Conservation (phyloP, 1,140 invertebrate species). For the Lepidostoma basale region DNA sequence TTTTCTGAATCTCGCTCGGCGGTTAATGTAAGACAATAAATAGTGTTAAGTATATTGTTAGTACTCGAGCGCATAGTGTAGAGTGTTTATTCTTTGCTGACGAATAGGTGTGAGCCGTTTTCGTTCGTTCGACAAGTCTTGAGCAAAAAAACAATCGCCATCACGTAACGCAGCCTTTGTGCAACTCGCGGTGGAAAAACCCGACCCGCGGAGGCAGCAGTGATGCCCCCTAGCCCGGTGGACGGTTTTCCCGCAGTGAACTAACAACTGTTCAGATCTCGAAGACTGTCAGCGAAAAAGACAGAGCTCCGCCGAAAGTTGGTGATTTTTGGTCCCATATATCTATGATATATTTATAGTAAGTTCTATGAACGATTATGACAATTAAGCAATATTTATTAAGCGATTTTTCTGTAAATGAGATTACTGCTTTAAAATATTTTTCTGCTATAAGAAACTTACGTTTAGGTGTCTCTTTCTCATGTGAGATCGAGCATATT, state of each 20-base stretch:
- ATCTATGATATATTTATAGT: conserved; percentile 94
- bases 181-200: conserved; percentile 26
- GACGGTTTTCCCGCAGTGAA: conserved; percentile 12
- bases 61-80: conserved; percentile 24
- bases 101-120: conserved; percentile 33
- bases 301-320: conserved; percentile 57
- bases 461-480: conserved; percentile 14
- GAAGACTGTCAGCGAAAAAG: conserved; percentile 19
- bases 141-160: conserved; percentile 17
- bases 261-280: neutral
- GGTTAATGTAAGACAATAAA: conserved; percentile 19
- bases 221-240: conserved; percentile 17
- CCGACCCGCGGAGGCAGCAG: neutral
- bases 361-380: conserved; percentile 87
- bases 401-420: conserved; percentile 28
- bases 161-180: conserved; percentile 27
- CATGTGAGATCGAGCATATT: conserved; percentile 32
- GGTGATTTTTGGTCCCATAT: conserved; percentile 90
- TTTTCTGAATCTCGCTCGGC: conserved; percentile 36
- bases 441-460: neutral
- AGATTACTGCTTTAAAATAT: conserved; percentile 40
- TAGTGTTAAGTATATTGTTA: conserved; percentile 28
- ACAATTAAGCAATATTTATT: conserved; percentile 42
- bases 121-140: conserved; percentile 29
- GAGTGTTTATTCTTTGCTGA: conserved; percentile 43